Base-by-base conservation (phyloP, 2,797 vertebrate species). In the Alca torda region DNA sequence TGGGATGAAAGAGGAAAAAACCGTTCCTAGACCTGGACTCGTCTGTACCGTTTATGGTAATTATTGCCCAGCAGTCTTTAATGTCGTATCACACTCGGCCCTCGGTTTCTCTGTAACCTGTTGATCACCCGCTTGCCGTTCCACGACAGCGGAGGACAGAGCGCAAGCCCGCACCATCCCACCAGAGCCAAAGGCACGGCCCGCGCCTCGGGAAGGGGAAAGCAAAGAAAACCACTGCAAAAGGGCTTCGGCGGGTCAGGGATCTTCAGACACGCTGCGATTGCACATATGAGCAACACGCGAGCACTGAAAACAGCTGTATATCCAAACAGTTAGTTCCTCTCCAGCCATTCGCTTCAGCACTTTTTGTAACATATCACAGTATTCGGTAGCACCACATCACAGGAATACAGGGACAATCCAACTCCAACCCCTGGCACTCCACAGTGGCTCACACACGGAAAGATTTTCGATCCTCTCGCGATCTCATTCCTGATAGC, bases 1-100 rank as follows among this genome's bases (percentile, higher is more conserved):
- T 35, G 63, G 82, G 91, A 97, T 94, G 76, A 96, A 97, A 97
- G 89, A 63, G 51, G 59, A 45, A 81, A 51, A 81, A 95, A 57
- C 39, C 65, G 35, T 84, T 93, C 82, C 89, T 94, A 79, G 92
- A 89, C 89, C 69, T 85, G 94, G 76, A 83, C 64, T 85, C 51
- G 57, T 72, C 93, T 91, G 78, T 69, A 61, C 80, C 16, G 1
- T 81, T 92, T 59, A 77, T 59, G 82, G 75, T 53, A 95, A 95
- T 96, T 88, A 80, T 6, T 89, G 78, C 85, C 76, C 87, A 74
- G 88, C 59, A 74, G 76, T 45, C 35, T 90, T 82, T 74, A 76
- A 93, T 39, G 70, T 31, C 50, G 0, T 26, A 50, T 77, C 80
- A 51, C 48, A 9, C 46, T 30, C 73, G 84, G 75, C 46, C 64